Conservation (phyloP, 2,113 vertebrate genomes). For the Bubo scandiacus region DNA sequence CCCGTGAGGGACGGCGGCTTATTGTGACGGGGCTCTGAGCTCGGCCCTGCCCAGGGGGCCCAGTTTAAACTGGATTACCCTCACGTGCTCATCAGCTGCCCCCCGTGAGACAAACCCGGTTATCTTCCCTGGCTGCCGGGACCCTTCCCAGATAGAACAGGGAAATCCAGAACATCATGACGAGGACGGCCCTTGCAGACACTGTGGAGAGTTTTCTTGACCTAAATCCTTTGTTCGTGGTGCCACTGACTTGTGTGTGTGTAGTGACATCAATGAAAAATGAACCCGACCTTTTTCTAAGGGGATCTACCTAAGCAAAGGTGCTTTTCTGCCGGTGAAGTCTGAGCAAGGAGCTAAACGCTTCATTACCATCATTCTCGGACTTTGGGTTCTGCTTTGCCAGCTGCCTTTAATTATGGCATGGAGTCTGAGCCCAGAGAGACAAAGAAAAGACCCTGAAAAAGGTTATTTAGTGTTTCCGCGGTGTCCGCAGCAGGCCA, state of each 20-base stretch:
- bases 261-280: neutral
- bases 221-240: neutral
- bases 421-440: neutral
- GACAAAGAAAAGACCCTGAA: neutral
- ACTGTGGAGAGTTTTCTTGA: neutral
- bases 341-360: neutral
- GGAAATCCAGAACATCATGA: neutral
- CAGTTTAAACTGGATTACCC: neutral
- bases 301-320: neutral
- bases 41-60: neutral
- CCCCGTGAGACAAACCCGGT: accelerated
- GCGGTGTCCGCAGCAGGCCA: too few relatives aligned
- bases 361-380: neutral
- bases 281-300: neutral
- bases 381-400: neutral
- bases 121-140: neutral
- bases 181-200: neutral
- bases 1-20: accelerated
- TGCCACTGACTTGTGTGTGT: neutral
- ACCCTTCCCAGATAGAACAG: neutral
- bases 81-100: accelerated
- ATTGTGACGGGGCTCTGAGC: neutral
- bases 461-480: neutral
- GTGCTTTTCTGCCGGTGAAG: neutral
- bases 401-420: neutral